phyloP scores from a whole-genome alignment of 2,113 vertebrate genomes.

The Antigone vipio region DNA sequence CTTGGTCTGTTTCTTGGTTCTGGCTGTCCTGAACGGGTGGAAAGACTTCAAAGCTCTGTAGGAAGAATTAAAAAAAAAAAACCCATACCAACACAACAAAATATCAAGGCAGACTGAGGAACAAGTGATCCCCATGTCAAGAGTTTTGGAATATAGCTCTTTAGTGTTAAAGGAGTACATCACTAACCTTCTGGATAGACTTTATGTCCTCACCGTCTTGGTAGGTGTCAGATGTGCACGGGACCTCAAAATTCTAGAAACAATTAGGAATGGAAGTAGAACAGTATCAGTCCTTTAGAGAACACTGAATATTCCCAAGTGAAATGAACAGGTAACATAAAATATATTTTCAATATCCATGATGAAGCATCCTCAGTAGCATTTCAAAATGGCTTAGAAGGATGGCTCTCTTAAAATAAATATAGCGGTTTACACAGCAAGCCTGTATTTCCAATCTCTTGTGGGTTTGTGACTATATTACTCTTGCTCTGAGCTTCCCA shows the following conservation, averaged over 20 bases:
- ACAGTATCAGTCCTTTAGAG: background rate
- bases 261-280: background rate
- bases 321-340: background rate
- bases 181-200: background rate
- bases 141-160: background rate
- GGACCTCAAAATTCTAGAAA: background rate
- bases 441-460: background rate
- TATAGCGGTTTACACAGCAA: background rate
- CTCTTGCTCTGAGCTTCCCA: background rate
- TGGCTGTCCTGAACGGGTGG: slow-evolving; percentile 23
- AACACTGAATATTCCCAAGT: background rate
- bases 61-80: background rate
- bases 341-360: background rate
- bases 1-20: slow-evolving; percentile 73
- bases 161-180: background rate
- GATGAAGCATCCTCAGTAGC: background rate
- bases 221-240: background rate
- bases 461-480: background rate
- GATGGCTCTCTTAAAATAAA: background rate
- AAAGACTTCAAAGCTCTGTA: slow-evolving; percentile 62
- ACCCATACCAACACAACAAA: background rate
- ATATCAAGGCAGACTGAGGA: background rate
- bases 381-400: background rate
- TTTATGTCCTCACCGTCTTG: background rate
- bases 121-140: background rate